Conservation (phyloP, 2,888 invertebrate species). For the Pantelozetes paolii region DNA sequence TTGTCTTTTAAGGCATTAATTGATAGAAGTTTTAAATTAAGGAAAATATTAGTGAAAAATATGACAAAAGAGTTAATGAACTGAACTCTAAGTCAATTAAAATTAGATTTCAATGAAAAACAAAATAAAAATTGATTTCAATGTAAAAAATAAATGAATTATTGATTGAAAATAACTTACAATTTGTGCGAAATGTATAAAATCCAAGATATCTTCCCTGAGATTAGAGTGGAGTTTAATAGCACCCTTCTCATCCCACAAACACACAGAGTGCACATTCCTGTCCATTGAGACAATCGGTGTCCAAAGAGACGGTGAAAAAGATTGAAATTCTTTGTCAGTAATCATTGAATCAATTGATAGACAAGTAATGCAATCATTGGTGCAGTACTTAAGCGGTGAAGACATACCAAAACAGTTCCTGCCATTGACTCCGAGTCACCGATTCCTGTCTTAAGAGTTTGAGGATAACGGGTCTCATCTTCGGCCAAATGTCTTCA, state of each 20-base stretch:
- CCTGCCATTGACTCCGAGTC: slow-evolving; percentile 93
- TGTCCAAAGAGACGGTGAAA: slow-evolving; percentile 39
- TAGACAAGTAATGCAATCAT: too few species aligned
- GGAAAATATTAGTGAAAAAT: too few species aligned
- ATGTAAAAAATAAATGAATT: neutral
- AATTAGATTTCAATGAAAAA: too few species aligned
- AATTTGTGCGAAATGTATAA: slow-evolving; percentile 85
- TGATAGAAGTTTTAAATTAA: too few species aligned
- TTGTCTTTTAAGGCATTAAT: too few species aligned
- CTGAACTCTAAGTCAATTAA: too few species aligned
- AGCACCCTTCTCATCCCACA: slow-evolving; percentile 96
- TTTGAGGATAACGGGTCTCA: slow-evolving; percentile 89
- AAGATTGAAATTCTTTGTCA: too few species aligned
- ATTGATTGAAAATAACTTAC: slow-evolving; percentile 53
- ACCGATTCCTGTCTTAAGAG: slow-evolving; percentile 90
- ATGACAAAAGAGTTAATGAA: too few species aligned
- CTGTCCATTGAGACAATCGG: too few species aligned
- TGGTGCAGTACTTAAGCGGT: slow-evolving; percentile 13
- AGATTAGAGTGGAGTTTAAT: slow-evolving; percentile 80
- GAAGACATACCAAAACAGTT: slow-evolving; percentile 71
- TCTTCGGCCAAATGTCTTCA: slow-evolving; percentile 94
- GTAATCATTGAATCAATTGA: too few species aligned
- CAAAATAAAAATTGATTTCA: too few species aligned
- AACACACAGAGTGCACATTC: slow-evolving; percentile 86
- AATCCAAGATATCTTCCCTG: slow-evolving; percentile 85